Base-by-base conservation (phyloP, 2,888 invertebrate species). In the Nasonia oneida region DNA sequence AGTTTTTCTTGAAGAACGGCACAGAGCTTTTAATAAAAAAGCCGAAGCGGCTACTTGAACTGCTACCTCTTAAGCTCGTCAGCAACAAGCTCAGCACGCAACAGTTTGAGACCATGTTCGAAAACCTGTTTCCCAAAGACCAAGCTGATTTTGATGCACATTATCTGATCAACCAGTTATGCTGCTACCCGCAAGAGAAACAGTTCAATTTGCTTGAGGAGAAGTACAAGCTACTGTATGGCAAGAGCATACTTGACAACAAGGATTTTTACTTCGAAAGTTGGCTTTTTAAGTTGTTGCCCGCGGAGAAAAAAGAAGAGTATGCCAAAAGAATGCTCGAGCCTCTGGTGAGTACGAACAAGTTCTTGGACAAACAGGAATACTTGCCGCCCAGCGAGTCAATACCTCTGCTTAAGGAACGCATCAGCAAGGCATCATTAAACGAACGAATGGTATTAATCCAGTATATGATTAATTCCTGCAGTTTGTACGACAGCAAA, bases 41-140 rank as follows among this genome's bases (percentile, higher is more conserved):
- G 0, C 86, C 84, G 14, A 1, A 10, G 0, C 47, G 39, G 14
- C 78, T 61, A 18, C 67, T 81, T 2, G 14, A 64, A 0, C 10
- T 81, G 15, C 67, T 92, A 12, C 87, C 90, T 0, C n/a, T 90
- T 3, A 89, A 90, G 37, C 61, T 87, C 3, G 89, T 92, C 8
- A 88, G 86, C 0, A 78, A 78, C 0, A 88, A 84, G 29, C 71
- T 89, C 0, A 88, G 84, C 3, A 79, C 78, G 18, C 80, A 86
- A 3, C 89, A 91, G 23, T 91, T 91, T 79, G 83, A 89, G 4
- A 29, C 12, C 0, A 90, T 93, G 88, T 89, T 90, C 0, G 81
- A 81, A 0, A 89, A 89, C 78, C 12, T 90, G 0, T 89, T 90
- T 18, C 90, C 91, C 0, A 23, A n/a, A 6, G 12, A 74, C 1